These are phyloP conservation scores for Gobius niger DNA, from an alignment of 2,113 vertebrate species.

Conservation along the genomic window DNA sequence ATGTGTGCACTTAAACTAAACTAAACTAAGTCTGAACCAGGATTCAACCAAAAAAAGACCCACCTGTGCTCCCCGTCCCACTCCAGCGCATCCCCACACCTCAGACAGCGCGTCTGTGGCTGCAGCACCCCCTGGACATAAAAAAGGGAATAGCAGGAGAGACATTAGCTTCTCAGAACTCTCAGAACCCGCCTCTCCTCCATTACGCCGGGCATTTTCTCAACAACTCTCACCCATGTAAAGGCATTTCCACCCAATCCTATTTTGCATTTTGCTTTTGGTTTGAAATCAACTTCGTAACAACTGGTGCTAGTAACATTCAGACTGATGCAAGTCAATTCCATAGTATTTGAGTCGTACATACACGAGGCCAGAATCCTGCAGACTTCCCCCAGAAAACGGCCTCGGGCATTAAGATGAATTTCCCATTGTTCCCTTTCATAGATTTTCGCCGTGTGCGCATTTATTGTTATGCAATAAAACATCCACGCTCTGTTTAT, in stretches of 20 bases:
- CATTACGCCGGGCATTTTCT: constrained; percentile 21
- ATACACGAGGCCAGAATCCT: background rate
- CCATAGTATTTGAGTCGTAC: too few species aligned
- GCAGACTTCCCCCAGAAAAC: background rate
- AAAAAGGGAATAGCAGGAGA: constrained; percentile 36
- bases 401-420: too few species aligned
- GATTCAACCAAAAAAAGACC: constrained; percentile 10
- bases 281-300: too few species aligned
- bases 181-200: constrained; percentile 12
- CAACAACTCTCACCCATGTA: constrained; percentile 66
- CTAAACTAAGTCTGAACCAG: too few species aligned
- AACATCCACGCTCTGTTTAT: constrained; percentile 16
- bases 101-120: constrained; percentile 62
- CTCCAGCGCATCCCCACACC: constrained; percentile 68
- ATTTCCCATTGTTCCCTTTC: background rate
- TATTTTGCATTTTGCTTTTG: too few species aligned
- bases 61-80: constrained; percentile 72
- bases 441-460: background rate
- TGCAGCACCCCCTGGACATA: constrained; percentile 58
- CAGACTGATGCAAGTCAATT: too few species aligned
- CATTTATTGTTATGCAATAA: constrained; percentile 14
- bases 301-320: too few species aligned
- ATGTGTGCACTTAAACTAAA: too few species aligned
- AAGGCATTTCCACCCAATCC: constrained; percentile 68
- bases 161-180: constrained; percentile 16